These are phyloP conservation scores for Ditylenchus weischeri DNA, from an alignment of 2,888 invertebrate genomes.

Conservation along the genomic window DNA sequence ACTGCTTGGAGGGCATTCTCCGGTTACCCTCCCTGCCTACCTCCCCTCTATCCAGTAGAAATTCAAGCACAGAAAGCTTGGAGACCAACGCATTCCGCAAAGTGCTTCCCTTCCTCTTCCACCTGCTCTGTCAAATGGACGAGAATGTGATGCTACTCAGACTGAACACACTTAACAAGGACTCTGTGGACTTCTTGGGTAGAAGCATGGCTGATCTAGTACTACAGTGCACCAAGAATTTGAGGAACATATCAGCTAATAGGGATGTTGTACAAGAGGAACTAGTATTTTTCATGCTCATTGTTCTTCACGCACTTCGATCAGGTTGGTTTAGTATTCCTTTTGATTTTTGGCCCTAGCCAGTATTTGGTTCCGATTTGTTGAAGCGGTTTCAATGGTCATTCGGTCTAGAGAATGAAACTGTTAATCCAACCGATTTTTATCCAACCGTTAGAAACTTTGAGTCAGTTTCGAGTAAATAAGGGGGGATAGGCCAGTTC, in stretches of 20 bases:
- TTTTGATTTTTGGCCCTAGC: not conserved
- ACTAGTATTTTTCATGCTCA: constrained; percentile 9
- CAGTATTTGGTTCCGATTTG: too few species aligned
- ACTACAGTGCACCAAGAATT: constrained; percentile 3
- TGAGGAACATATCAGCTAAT: not conserved
- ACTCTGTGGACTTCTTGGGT: constrained; percentile 10
- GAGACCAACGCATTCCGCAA: constrained; percentile 10
- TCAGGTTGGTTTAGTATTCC: not conserved
- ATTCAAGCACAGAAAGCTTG: not conserved
- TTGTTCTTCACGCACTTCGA: constrained; percentile 10
- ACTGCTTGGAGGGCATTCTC: constrained; percentile 14
- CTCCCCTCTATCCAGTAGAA: not conserved
- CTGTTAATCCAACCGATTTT: too few species aligned
- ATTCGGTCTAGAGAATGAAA: too few species aligned
- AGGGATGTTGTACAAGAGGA: not conserved
- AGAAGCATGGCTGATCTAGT: constrained; percentile 14
- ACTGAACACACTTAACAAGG: constrained; percentile 1
- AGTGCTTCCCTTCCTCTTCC: constrained; percentile 24
- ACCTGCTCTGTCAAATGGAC: constrained; percentile 27
- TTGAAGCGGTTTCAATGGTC: too few species aligned
- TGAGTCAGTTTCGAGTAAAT: too few species aligned
- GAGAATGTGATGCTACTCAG: constrained; percentile 27
- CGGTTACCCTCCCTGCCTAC: not conserved
- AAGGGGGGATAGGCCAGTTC: too few species aligned
- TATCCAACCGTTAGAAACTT: too few species aligned